These are phyloP conservation scores for Chionomys nivalis DNA, from an alignment of 2,113 vertebrate genomes.

Conservation along the genomic window DNA sequence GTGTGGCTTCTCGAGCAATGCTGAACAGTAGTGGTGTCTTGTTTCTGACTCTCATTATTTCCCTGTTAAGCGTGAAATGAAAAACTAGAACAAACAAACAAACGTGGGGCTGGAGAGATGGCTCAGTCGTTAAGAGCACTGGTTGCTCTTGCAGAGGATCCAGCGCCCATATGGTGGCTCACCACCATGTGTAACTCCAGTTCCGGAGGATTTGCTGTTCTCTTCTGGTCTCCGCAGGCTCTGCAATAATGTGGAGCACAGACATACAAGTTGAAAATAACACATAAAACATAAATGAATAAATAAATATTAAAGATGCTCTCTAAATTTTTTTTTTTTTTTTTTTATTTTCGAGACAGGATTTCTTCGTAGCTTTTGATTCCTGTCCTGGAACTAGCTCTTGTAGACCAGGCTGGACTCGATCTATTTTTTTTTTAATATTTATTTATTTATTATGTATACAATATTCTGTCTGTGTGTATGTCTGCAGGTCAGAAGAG, in stretches of 20 bases:
- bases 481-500: too few relatives aligned
- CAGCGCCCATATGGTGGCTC: not conserved
- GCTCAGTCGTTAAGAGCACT: not conserved
- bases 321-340: too few relatives aligned
- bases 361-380: too few relatives aligned
- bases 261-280: not conserved
- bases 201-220: not conserved
- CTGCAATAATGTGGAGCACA: not conserved
- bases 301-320: not conserved
- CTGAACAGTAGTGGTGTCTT: not conserved
- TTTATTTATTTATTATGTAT: too few relatives aligned
- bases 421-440: too few relatives aligned
- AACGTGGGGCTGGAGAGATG: not conserved
- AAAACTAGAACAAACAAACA: not conserved
- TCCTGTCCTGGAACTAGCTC: too few relatives aligned
- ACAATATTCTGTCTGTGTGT: too few relatives aligned
- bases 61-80: not conserved
- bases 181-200: not conserved
- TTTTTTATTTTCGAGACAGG: too few relatives aligned
- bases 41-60: not conserved
- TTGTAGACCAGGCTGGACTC: too few relatives aligned
- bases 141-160: not conserved
- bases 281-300: not conserved
- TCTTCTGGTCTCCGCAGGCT: not conserved
- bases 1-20: not conserved